phyloP scores from a whole-genome alignment of 2,797 vertebrate species.

The Fistularia tabacaria region DNA sequence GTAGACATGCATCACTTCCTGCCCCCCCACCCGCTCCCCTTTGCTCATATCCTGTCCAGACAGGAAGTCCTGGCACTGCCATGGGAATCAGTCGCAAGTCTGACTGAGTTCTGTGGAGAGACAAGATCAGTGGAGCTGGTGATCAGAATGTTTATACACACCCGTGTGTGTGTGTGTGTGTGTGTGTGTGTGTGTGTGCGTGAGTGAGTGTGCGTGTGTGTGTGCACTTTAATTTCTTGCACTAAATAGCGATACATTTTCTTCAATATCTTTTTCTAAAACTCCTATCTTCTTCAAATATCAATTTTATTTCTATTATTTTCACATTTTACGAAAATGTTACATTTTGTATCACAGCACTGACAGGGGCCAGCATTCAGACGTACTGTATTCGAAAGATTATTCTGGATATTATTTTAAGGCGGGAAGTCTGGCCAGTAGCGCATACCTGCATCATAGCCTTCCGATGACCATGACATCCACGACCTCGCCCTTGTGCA shows the following conservation, averaged over 20 bases:
- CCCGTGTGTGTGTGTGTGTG: too few relatives aligned
- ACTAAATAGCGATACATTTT: not conserved
- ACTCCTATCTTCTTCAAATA: not conserved
- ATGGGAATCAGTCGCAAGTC: conserved; percentile 62
- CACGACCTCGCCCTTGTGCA: conserved; percentile 98
- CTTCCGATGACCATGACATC: conserved; percentile 99
- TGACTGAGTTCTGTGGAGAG: conserved; percentile 51
- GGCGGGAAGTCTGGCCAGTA: not conserved
- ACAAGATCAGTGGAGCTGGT: conserved; percentile 4
- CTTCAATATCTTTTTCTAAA: not conserved
- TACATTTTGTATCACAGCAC: too few relatives aligned
- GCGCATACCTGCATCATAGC: conserved; percentile 85
- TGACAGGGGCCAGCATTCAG: too few relatives aligned
- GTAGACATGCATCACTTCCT: conserved; percentile 95
- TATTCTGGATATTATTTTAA: too few relatives aligned
- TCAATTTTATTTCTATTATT: too few relatives aligned
- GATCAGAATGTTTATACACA: too few relatives aligned
- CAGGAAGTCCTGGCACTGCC: conserved; percentile 67
- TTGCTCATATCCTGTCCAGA: conserved; percentile 49
- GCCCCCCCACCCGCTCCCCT: conserved; percentile 49
- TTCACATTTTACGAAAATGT: too few relatives aligned
- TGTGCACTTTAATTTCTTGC: too few relatives aligned
- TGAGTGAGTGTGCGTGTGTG: too few relatives aligned
- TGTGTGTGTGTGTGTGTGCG: too few relatives aligned
- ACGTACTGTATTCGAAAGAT: too few relatives aligned